Evolutionary conservation across 2,797 vertebrate species (phyloP), one percentile per base, ranked within the genome.

Genomic region (Sebastes baramenuke): DNA sequence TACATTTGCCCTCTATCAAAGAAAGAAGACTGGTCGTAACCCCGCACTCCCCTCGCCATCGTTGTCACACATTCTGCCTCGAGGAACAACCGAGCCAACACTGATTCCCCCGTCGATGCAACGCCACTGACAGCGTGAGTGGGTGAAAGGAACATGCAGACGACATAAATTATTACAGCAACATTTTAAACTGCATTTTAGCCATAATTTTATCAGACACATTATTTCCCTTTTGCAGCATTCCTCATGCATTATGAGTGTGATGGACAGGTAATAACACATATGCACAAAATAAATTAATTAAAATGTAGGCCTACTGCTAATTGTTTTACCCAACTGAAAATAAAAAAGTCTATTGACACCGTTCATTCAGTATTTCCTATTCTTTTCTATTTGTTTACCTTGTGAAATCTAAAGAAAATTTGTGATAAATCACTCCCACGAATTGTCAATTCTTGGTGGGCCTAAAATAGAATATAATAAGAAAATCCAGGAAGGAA

Each of bases 1-100:
- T 95, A 93, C 90, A 94, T 95, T 95, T 95, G 95, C 92, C 94
- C 93, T 94, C 94, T 91, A 94, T 95, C 93, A 95, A 86, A 90
- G 84, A 91, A 61, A 85, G 75, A 87, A 75, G 82, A 90, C 88
- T 65, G 89, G 92, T 91, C 82, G 72, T 80, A 91, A 93, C 92
- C 92, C 85, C 5, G 11, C 29, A 27, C 54, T 75, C 65, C 42
- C 74, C 59, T 80, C 54, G 72, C 80, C 67, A 11, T 79, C 27
- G 6, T 78, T 83, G 88, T 87, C 86, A 85, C 84, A 88, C 80
- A 78, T 83, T 84, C 71, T 54, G 88, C 86, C 85, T 78, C 29
- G 56, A 89, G 90, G 77, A 83, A 75, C 42, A 34, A 62, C 24
- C 2, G 10, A 82, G 81, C 72, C 34, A 68, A 86, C 78, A 73